Conservation (phyloP, 2,113 vertebrate genomes). For the Pipra filicauda region DNA sequence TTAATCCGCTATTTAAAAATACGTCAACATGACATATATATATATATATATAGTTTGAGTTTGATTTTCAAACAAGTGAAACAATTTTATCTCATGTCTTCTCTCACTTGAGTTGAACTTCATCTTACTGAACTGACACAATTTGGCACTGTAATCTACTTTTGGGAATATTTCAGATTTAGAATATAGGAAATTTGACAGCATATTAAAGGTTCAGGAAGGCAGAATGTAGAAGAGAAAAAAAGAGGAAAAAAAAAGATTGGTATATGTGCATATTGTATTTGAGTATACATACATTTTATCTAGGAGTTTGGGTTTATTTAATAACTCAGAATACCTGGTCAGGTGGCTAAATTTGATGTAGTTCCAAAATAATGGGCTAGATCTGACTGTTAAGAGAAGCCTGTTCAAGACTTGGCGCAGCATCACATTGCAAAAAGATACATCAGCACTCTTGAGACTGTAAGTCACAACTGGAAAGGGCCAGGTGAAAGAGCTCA, state of each 20-base stretch:
- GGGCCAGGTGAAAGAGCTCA: background rate
- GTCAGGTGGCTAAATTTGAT: background rate
- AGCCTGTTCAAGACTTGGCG: background rate
- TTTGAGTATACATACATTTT: background rate
- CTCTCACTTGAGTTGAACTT: background rate
- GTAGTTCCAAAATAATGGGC: background rate
- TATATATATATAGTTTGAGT: background rate
- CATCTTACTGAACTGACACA: background rate
- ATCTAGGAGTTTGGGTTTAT: background rate
- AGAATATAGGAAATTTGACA: background rate
- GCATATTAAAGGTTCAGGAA: background rate
- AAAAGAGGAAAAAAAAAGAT: background rate
- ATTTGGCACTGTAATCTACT: background rate
- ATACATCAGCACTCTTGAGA: background rate
- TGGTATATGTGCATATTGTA: background rate
- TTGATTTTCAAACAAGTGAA: background rate
- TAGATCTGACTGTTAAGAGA: background rate
- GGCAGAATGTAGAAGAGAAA: background rate
- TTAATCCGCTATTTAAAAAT: background rate
- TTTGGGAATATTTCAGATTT: background rate
- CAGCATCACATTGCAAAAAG: background rate
- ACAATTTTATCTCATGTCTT: background rate
- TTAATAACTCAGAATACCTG: background rate
- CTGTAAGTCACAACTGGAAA: background rate
- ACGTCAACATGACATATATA: background rate